Percentiles rank a stretch among this genome's conserved stretches.
Evolutionary conservation across 64 coral and sea anemone genomes (phyloP).

Genomic region (Acropora tenuis): DNA sequence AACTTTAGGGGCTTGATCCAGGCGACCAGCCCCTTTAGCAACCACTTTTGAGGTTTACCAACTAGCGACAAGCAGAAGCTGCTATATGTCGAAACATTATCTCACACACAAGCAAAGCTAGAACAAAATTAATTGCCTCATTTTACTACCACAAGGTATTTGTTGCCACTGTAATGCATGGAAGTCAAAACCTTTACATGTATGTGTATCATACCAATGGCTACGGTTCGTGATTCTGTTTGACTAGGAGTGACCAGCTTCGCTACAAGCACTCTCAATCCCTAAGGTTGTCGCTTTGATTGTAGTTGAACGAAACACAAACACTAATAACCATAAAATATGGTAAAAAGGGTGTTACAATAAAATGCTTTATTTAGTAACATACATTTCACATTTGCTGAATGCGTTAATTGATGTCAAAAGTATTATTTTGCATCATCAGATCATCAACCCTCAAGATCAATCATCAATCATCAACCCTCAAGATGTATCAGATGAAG

Average conservation of each 20-base stretch:
- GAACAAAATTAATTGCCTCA: neutral
- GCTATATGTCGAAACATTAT: slow-evolving; percentile 24
- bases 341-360: slow-evolving; percentile 42
- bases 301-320: slow-evolving; percentile 31
- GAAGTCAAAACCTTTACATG: slow-evolving; percentile 51
- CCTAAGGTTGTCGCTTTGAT: neutral
- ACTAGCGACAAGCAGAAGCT: neutral
- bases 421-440: slow-evolving; percentile 60
- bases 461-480: slow-evolving; percentile 30
- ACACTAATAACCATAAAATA: slow-evolving; percentile 44
- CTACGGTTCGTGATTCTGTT: slow-evolving; percentile 55
- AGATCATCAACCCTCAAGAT: slow-evolving; percentile 29
- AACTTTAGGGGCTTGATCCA: neutral
- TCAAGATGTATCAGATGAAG: slow-evolving; percentile 52
- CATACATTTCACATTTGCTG: slow-evolving; percentile 41
- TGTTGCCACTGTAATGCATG: slow-evolving; percentile 57
- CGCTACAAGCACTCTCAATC: neutral
- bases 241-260: slow-evolving; percentile 39
- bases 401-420: slow-evolving; percentile 8
- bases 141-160: slow-evolving; percentile 27
- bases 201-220: slow-evolving; percentile 57
- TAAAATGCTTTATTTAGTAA: slow-evolving; percentile 55
- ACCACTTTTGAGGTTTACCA: neutral
- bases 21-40: neutral
- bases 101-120: slow-evolving; percentile 13